Percentiles rank a stretch among this genome's conserved stretches.
phyloP scores from a whole-genome alignment of 2,888 invertebrate species.

The Pheosia tremula region DNA sequence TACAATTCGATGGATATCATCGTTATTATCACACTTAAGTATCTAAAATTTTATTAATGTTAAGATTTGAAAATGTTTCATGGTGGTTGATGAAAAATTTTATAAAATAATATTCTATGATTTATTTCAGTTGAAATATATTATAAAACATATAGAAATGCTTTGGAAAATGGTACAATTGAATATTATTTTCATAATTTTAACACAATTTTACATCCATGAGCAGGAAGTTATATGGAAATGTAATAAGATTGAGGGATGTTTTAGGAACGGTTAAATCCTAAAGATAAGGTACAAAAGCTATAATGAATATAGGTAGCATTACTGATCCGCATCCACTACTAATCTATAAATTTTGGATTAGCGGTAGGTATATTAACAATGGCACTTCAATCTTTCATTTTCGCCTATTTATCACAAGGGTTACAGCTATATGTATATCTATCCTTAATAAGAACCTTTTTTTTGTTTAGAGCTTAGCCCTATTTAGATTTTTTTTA shows the following conservation, averaged over 20 bases:
- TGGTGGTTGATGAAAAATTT: background rate
- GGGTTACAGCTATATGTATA: conserved; percentile 38
- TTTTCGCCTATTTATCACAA: conserved; percentile 71
- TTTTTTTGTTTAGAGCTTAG: background rate
- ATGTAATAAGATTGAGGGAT: background rate
- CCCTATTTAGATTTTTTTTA: conserved; percentile 9
- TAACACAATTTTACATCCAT: too few species aligned
- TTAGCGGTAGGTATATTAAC: conserved; percentile 31
- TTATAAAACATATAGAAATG: too few species aligned
- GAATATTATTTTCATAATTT: too few species aligned
- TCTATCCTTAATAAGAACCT: background rate
- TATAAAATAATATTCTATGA: background rate
- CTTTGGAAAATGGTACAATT: too few species aligned
- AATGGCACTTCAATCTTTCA: conserved; percentile 69
- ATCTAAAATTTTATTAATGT: background rate
- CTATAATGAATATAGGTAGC: conserved; percentile 4
- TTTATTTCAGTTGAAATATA: background rate
- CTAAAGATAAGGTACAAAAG: background rate
- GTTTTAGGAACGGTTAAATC: background rate
- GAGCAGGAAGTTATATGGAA: too few species aligned
- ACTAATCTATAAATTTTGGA: conserved; percentile 26
- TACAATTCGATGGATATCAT: conserved; percentile 3
- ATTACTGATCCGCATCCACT: conserved; percentile 18
- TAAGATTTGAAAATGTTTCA: background rate
- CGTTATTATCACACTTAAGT: background rate